Base-by-base conservation (phyloP, 2,888 invertebrate species). In the Caenorhabditis angaria region DNA sequence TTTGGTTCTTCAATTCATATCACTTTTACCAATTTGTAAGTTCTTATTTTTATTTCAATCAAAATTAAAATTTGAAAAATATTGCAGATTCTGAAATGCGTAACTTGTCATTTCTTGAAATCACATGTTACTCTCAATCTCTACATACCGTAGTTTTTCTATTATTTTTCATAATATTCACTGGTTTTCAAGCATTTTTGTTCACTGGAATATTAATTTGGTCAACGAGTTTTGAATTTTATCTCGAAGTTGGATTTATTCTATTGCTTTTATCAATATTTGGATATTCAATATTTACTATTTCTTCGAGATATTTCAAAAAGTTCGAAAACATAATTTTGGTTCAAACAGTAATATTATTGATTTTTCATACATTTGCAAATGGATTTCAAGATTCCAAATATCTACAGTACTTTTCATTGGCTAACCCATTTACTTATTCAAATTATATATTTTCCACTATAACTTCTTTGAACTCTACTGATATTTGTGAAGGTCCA, bases 11-110 rank as follows among this genome's bases (percentile, higher is more conserved):
- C 70, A 70, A 60, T 32, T 29, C 18, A 53, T 66, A 2, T 35
- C 66, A 14, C n/a, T 70, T 22, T 70, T 66, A 56, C 70, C 70
- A 6, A 60, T 50, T 27, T 70, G 70, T 70, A 12, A 59, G 70
- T 35, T 32, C 10, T n/a, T n/a, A n/a, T n/a, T n/a, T n/a, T n/a
- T n/a, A n/a, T n/a, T n/a, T n/a, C n/a, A n/a, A n/a, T n/a, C n/a
- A n/a, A n/a, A n/a, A n/a, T n/a, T n/a, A 56, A 35, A 29, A 1
- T 60, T 24, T 24, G 60, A 51, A 61, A 51, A 61, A 2, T 29
- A 32, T 61, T 70, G 47, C 65, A 70, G 70, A 70, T 57, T 29
- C 65, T 0, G 58, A 63, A 51, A 41, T 61, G 12, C 59, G 70
- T 14, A 53, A 65, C 24, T 60, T 70, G 1, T 65, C 65, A 47